phyloP scores from a whole-genome alignment of 2,888 invertebrate genomes.

The Drosophila quinaria region DNA sequence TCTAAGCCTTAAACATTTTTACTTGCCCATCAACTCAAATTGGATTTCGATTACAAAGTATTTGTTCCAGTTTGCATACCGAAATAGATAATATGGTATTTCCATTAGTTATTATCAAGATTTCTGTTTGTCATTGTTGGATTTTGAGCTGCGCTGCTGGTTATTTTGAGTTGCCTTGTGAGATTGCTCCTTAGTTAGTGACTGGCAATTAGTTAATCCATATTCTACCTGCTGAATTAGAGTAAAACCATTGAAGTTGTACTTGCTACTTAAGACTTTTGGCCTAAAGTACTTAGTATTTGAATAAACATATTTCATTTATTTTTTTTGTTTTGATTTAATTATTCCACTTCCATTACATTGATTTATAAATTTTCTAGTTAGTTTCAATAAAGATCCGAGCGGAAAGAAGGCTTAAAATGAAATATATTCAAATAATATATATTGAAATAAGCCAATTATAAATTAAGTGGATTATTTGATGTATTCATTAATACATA shows the following conservation, averaged over 20 bases:
- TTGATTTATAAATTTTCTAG: conserved; percentile 13
- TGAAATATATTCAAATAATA: conserved; percentile 1
- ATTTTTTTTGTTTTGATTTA: not conserved
- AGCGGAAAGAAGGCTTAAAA: not conserved
- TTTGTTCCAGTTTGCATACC: not conserved
- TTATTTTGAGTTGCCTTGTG: not conserved
- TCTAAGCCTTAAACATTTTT: not conserved
- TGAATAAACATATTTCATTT: not conserved
- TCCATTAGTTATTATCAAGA: too few relatives aligned
- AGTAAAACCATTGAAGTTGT: not conserved
- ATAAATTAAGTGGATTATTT: conserved; percentile 22
- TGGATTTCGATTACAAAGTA: not conserved
- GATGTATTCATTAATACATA: conserved; percentile 2
- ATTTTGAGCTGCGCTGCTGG: not conserved
- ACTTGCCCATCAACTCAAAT: not conserved
- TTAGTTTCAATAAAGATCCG: conserved; percentile 26
- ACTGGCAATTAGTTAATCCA: conserved; percentile 7
- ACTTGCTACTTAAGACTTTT: not conserved
- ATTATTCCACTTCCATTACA: not conserved
- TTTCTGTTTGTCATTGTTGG: not conserved
- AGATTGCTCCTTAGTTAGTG: conserved; percentile 3
- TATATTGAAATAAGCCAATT: conserved; percentile 21
- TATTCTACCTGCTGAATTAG: not conserved
- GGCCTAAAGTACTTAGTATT: not conserved
- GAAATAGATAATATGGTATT: too few relatives aligned